Evolutionary conservation across 2,888 invertebrate species (phyloP).

Genomic region (Archips xylosteana): DNA sequence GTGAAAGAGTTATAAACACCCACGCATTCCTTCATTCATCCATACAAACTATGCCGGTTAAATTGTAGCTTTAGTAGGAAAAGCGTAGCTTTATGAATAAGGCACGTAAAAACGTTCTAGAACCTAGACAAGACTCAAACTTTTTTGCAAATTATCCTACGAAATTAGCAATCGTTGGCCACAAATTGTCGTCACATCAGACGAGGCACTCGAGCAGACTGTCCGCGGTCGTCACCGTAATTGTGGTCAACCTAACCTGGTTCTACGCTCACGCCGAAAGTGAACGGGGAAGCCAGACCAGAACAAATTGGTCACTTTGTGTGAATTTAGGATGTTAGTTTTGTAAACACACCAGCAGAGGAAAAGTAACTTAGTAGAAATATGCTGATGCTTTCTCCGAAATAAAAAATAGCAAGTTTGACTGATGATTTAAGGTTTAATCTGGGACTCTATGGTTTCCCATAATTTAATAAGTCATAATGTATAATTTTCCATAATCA

Average conservation of each 20-base stretch:
- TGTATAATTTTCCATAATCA: no score
- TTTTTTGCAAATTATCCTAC: slow-evolving; percentile 1
- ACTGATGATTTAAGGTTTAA: no score
- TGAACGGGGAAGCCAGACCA: background rate
- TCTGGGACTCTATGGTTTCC: no score
- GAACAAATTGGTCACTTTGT: slow-evolving; percentile 1
- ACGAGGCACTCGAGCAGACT: slow-evolving; percentile 12
- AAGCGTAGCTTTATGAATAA: no score
- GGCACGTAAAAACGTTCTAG: background rate
- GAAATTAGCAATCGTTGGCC: background rate
- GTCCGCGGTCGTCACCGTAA: slow-evolving; percentile 18
- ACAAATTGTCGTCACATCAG: slow-evolving; percentile 35
- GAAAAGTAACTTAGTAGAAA: no score
- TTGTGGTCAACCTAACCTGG: slow-evolving; percentile 30
- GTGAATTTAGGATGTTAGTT: background rate
- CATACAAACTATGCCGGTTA: no score
- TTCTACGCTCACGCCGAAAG: background rate
- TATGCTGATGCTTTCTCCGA: no score
- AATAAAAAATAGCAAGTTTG: no score
- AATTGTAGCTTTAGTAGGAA: no score
- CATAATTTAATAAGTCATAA: no score
- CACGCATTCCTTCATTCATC: no score
- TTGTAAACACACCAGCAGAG: background rate
- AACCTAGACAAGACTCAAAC: background rate
- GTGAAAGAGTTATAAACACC: no score